A percentile compares a stretch with the other conserved stretches of the same genome.
phyloP scores from a whole-genome alignment of 2,888 invertebrate species.

The Glaucopsyche alexis region DNA sequence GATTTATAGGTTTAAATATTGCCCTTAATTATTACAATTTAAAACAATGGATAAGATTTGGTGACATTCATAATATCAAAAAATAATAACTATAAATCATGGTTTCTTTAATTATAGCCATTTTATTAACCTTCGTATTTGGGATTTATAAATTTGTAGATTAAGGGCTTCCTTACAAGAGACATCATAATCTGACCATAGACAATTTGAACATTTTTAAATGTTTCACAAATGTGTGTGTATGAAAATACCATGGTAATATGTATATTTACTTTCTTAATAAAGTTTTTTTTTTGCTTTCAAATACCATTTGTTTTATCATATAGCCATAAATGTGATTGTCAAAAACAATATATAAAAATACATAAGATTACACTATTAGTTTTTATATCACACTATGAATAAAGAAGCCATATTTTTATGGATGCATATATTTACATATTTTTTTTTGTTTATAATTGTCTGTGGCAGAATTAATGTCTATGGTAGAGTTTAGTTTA shows the following conservation, averaged over 20 bases:
- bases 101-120: constrained; percentile 36
- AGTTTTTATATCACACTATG: not conserved
- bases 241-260: not conserved
- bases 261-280: not conserved
- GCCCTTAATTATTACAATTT: not conserved
- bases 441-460: constrained; percentile 27
- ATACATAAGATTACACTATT: not conserved
- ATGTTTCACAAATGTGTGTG: not conserved
- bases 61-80: not conserved
- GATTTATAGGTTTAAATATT: constrained; percentile 47
- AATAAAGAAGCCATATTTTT: constrained; percentile 9
- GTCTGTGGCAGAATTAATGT: constrained; percentile 37
- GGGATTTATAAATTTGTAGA: constrained; percentile 36
- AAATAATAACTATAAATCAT: constrained; percentile 39
- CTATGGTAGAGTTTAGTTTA: constrained; percentile 53
- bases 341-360: not conserved
- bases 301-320: too few species aligned
- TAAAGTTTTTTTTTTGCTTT: too few species aligned
- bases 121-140: constrained; percentile 37
- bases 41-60: too few species aligned
- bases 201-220: not conserved
- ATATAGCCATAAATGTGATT: too few species aligned
- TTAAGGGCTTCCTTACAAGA: constrained; percentile 37
- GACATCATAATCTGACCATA: constrained; percentile 12
- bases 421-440: not conserved